Base-by-base conservation (phyloP, 1,140 invertebrate genomes). In the Drosophila baimaii region DNA sequence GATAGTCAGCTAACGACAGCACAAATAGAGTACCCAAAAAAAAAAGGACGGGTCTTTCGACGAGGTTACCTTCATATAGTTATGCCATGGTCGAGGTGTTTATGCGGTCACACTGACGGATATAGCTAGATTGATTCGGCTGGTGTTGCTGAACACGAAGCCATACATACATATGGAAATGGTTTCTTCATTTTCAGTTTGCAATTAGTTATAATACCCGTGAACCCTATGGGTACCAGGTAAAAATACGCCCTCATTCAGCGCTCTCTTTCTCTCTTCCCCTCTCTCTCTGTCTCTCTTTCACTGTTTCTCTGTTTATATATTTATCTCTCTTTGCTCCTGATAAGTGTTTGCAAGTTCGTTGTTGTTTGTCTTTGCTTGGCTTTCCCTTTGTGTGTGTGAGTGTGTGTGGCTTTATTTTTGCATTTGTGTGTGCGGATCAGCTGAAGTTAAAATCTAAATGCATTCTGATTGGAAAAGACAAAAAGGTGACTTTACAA, bases 311-410 rank as follows among this genome's bases (percentile, higher is more conserved):
- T 49, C 39, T 68, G 33, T 37, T 47, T 41, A 65, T 69, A 65
- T 35, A 47, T 63, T 51, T 49, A 54, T 62, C 58, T 43, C 51
- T 39, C 46, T 21, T 61, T 27, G 39, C 56, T 35, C 15, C 52
- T 85, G 81, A 84, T 84, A 84, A 84, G 77, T 84, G 81, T 77
- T 77, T 82, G 71, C 79, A 70, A 70, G 66, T 82, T 71, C 56
- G 46, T 31, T 65, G 49, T 19, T 21, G 49, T 43, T 19, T 21
- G 49, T 43, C 33, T 47, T 59, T 39, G 37, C 51, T 51, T 56
- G 66, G 31, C 47, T 63, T 78, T 54, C 33, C 23, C 33, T 46
- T 44, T 64, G 54, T 61, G 37, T 65, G 27, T 35, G 27, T 51
- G 25, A 62, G 51, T 57, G 29, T n/a, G n/a, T n/a, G n/a, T n/a